A percentile compares a stretch with the other conserved stretches of the same genome.
Conservation (phyloP, 2,888 invertebrate genomes). For the Gymnoscelis rufifasciata region DNA sequence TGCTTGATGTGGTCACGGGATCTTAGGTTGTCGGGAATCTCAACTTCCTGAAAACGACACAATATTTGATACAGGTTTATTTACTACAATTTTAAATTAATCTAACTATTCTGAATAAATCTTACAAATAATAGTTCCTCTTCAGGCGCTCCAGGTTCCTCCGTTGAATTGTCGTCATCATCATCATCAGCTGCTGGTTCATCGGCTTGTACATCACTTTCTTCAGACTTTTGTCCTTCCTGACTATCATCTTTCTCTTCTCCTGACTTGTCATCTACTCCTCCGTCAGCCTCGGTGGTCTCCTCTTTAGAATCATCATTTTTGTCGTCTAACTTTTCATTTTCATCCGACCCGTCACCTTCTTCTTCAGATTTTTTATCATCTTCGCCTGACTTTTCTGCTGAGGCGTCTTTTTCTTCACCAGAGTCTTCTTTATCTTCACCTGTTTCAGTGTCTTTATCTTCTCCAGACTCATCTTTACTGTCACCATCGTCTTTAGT, state of each 20-base stretch:
- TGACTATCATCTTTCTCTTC: constrained; percentile 35
- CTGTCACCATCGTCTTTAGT: constrained; percentile 37
- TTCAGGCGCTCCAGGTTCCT: constrained; percentile 72
- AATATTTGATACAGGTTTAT: not conserved
- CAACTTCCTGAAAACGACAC: constrained; percentile 80
- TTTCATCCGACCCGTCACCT: constrained; percentile 40
- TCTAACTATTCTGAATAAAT: constrained; percentile 7
- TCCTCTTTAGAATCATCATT: constrained; percentile 29
- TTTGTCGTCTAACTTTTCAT: constrained; percentile 27
- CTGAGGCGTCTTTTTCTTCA: constrained; percentile 42
- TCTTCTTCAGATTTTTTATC: constrained; percentile 30
- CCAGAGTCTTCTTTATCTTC: constrained; percentile 34
- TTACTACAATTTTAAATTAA: not conserved
- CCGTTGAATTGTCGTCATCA: constrained; percentile 31
- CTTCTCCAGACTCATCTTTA: constrained; percentile 35
- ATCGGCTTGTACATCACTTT: constrained; percentile 38
- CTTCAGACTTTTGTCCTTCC: constrained; percentile 41
- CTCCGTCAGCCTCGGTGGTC: constrained; percentile 34
- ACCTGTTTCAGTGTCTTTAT: constrained; percentile 43
- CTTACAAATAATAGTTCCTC: constrained; percentile 82
- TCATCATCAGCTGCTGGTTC: constrained; percentile 39
- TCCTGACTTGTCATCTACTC: constrained; percentile 34
- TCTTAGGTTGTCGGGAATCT: constrained; percentile 87
- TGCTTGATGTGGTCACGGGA: constrained; percentile 89
- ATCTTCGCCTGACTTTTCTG: constrained; percentile 25